A percentile compares a stretch with the other conserved stretches of the same genome.
Evolutionary conservation across 2,113 vertebrate species (phyloP).

Genomic region (Lipophrys pholis): DNA sequence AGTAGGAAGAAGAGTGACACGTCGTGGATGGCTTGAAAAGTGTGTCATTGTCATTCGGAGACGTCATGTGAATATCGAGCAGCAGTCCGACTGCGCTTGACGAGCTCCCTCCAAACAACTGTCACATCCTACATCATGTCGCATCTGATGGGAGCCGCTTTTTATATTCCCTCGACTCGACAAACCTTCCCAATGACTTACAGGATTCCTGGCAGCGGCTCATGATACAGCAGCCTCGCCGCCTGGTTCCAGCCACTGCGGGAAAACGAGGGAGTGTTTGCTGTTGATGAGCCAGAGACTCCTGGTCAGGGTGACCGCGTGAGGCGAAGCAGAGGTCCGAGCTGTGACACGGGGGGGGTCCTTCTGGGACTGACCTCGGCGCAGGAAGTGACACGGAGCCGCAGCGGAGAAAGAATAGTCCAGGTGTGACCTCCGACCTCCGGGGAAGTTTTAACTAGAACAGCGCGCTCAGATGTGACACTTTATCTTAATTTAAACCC

Average conservation of each 20-base stretch:
- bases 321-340: constrained; percentile 39
- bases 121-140: constrained; percentile 36
- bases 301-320: constrained; percentile 50
- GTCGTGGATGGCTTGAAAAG: constrained; percentile 68
- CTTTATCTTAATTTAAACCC: constrained; percentile 84
- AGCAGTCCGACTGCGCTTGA: constrained; percentile 43
- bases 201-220: not conserved
- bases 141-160: not conserved
- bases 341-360: constrained; percentile 46
- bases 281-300: constrained; percentile 38
- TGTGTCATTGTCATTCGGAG: constrained; percentile 66
- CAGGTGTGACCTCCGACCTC: constrained; percentile 74
- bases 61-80: constrained; percentile 51
- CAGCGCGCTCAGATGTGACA: constrained; percentile 56
- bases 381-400: constrained; percentile 67
- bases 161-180: not conserved
- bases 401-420: constrained; percentile 76
- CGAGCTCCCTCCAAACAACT: constrained; percentile 38
- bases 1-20: constrained; percentile 61
- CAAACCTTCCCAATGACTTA: constrained; percentile 5
- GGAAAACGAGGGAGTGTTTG: not conserved
- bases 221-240: constrained; percentile 1
- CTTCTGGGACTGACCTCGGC: constrained; percentile 69
- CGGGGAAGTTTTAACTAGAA: constrained; percentile 68
- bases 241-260: not conserved